Evolutionary conservation across 1,140 invertebrate species (phyloP), one percentile per base, ranked within the genome.

Genomic region (Heliothis virescens): DNA sequence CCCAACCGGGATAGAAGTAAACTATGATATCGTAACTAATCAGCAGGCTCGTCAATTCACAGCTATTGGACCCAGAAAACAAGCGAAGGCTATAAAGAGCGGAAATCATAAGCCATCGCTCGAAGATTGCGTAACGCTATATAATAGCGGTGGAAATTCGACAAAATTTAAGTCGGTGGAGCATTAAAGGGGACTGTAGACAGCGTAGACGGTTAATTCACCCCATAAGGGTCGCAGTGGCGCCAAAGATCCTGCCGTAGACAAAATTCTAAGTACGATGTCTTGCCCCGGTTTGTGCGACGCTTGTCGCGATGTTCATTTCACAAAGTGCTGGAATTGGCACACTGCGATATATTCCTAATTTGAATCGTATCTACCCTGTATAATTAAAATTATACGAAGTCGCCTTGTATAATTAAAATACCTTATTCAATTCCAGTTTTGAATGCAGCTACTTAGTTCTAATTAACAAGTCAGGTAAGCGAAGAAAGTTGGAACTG

Each of bases 111-210:
- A 91, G 87, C 87, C 87, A 91, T 92, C 89, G 83, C 86, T 86
- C 85, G 82, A 84, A 87, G 87, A 92, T 93, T 91, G 85, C 88
- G 90, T 89, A 92, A 93, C 91, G 84, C 85, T 86, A 89, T 89
- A 90, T 90, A 90, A 90, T 84, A 86, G 86, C 86, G 76, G 87
- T 92, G 86, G 91, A 93, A 94, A 92, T 93, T 94, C 90, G 87
- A 91, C 89, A 91, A 93, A 93, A 93, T 94, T 94, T 94, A 93
- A 94, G 88, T 94, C 86, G 88, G 86, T 87, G 86, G 87, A 88
- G 91, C 90, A 93, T 93, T 93, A 92, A 92, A 94, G 92, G 92
- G 92, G 92, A 91, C 86, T 48, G 82, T 79, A 82, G 87, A 83
- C 86, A 88, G 86, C 85, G 86, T 88, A 91, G 90, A 91, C 92